These are phyloP conservation scores for Tipula confusa DNA, from an alignment of 2,888 invertebrate genomes.

Conservation along the genomic window DNA sequence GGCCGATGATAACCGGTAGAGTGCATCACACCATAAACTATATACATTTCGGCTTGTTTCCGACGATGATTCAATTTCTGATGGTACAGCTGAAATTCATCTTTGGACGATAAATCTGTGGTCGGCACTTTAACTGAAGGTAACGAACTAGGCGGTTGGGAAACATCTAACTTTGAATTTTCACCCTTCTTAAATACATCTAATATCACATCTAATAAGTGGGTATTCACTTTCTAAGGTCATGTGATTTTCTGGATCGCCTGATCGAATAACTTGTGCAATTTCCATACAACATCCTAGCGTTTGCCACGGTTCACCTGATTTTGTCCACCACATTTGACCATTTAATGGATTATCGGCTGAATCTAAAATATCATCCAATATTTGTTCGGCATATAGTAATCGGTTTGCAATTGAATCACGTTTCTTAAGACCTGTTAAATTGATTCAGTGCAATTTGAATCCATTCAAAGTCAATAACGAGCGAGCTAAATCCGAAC, in stretches of 20 bases:
- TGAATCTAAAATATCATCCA: constrained; percentile 87
- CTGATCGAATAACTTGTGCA: constrained; percentile 65
- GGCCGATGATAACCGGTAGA: constrained; percentile 87
- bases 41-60: constrained; percentile 80
- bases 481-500: constrained; percentile 85
- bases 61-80: constrained; percentile 61
- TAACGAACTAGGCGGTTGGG: constrained; percentile 61
- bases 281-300: constrained; percentile 94
- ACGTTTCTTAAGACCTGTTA: constrained; percentile 88
- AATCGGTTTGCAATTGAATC: constrained; percentile 69
- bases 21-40: constrained; percentile 89
- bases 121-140: constrained; percentile 42
- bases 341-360: constrained; percentile 88
- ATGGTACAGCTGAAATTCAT: constrained; percentile 58
- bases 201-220: constrained; percentile 56
- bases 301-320: constrained; percentile 99
- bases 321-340: constrained; percentile 84
- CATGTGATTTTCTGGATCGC: constrained; percentile 58
- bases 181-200: constrained; percentile 72
- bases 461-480: constrained; percentile 89
- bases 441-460: constrained; percentile 89
- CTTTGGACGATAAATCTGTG: constrained; percentile 49
- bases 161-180: constrained; percentile 71
- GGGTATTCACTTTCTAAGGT: constrained; percentile 76
- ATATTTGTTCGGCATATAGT: constrained; percentile 72